Evolutionary conservation across 2,113 vertebrate species (phyloP).

Genomic region (Hypanus sabinus): DNA sequence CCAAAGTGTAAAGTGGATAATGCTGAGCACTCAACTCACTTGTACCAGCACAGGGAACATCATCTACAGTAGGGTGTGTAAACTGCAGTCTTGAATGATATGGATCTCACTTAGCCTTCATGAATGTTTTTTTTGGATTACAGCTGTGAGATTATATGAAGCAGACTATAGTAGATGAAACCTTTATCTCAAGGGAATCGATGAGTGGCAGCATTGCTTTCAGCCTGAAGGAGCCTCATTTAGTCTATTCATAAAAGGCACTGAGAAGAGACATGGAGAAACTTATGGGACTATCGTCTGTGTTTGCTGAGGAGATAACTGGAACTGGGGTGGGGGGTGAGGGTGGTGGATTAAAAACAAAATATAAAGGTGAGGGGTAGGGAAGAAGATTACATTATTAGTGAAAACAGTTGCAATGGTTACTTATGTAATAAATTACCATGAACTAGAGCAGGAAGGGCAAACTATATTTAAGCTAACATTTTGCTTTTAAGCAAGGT

Average conservation of each 20-base stretch:
- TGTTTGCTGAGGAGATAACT: neutral
- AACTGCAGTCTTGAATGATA: neutral
- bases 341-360: neutral
- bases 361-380: neutral
- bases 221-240: neutral
- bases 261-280: neutral
- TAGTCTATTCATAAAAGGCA: neutral
- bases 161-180: neutral
- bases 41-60: neutral
- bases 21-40: neutral
- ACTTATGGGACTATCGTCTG: neutral
- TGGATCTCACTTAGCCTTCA: neutral
- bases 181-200: neutral
- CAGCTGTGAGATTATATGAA: neutral
- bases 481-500: neutral
- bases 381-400: neutral
- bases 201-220: neutral
- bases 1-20: neutral
- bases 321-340: neutral
- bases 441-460: neutral
- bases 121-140: neutral
- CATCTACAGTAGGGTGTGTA: neutral
- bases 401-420: neutral
- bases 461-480: neutral
- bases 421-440: too few relatives aligned